Percentiles rank a stretch among this genome's conserved stretches.
Conservation (phyloP, 2,888 invertebrate species). For the Nasonia oneida region DNA sequence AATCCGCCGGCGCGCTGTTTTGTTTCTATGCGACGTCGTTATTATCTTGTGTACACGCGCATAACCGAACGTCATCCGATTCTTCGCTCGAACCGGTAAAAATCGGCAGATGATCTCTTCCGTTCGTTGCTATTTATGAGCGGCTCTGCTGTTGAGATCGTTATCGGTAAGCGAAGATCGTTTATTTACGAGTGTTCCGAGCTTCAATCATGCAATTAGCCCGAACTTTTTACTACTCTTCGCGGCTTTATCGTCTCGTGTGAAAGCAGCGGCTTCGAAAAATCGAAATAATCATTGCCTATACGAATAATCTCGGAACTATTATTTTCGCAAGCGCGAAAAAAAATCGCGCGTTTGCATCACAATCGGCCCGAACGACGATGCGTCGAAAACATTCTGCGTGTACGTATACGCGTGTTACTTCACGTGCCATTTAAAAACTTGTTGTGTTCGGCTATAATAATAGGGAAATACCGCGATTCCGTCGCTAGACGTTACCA, state of each 20-base stretch:
- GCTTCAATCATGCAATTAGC: neutral
- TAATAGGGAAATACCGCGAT: conserved; percentile 20
- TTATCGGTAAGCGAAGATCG: neutral
- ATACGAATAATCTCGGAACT: too few relatives aligned
- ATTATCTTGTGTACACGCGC: neutral
- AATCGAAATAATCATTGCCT: neutral
- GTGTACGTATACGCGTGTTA: neutral
- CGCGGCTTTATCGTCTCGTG: neutral
- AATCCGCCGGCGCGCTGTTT: neutral
- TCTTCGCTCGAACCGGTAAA: neutral
- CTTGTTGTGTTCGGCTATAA: neutral
- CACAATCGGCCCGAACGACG: neutral
- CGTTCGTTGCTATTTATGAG: neutral
- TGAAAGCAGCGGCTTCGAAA: neutral
- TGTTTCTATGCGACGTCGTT: neutral
- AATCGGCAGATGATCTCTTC: neutral
- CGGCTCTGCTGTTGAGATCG: neutral
- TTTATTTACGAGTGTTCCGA: neutral
- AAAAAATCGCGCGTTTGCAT: neutral
- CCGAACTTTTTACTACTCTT: neutral
- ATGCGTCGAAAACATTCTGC: neutral
- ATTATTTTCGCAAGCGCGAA: neutral
- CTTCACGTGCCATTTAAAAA: conserved; percentile 32
- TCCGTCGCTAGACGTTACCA: conserved; percentile 28
- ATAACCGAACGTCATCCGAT: neutral